Base-by-base conservation (phyloP, 2,888 invertebrate species). In the Tetragnatha montana region DNA sequence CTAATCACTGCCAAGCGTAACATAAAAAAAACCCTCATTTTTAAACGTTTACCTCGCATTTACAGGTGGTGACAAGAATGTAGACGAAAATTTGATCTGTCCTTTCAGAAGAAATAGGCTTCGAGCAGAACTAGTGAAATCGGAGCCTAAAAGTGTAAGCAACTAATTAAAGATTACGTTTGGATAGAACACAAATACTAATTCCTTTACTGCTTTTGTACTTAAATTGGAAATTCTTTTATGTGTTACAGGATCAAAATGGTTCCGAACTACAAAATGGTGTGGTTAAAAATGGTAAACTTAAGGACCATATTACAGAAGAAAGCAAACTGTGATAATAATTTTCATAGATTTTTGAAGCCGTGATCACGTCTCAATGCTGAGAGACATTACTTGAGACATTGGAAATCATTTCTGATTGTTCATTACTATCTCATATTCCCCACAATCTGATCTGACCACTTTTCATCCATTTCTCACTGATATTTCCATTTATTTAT, bases 251-350 rank as follows among this genome's bases (percentile, higher is more conserved):
- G 86, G 86, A 60, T 8, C 69, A 10, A 47, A 51, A 14, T 10
- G 8, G 14, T 3, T 17, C 80, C 14, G 19, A 49, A 10, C 47
- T 50, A 8, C 50, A 84, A 3, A 21, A 74, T 14, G 47, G 60
- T 22, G 73, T 74, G 50, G 7, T 80, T 6, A 19, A 17, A 35
- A 87, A 87, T 71, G 87, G 87, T 3, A 81, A 75, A 47, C 51
- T 74, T 0, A 76, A 60, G 49, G 79, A 88, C 17, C 22, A 88
- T 12, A 84, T 88, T n/a, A 21, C 80, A 8, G 88, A 88, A 88
- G 88, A 88, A 84, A 88, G 88, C 51, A 88, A 88, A 80, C 84
- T 88, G 71, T 88, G 84, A 88, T 47, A 21, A n/a, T 6, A 21
- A 22, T 2, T 35, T 35, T 35, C 35, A 4, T 35, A 35, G 35